phyloP scores from a whole-genome alignment of 2,797 vertebrate genomes.

The Staurois parvus region DNA sequence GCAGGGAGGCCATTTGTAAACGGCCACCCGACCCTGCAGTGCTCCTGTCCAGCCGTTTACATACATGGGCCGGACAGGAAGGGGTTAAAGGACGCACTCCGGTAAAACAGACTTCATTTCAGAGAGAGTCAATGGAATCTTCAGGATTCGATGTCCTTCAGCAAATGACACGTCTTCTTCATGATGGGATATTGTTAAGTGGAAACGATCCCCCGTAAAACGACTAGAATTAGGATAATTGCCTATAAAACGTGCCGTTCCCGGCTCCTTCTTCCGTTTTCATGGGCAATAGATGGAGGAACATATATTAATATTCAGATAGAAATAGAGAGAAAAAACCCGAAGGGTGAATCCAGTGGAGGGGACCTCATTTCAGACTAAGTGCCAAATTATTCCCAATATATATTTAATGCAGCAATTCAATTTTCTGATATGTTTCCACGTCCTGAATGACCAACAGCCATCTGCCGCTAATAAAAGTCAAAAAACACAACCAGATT shows the following conservation, averaged over 20 bases:
- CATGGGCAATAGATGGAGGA: neutral
- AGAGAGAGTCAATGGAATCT: neutral
- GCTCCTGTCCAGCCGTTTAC: too few species aligned
- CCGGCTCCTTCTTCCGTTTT: neutral
- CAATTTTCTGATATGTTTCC: neutral
- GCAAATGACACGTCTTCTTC: too few species aligned
- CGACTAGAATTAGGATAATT: neutral
- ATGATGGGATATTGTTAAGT: neutral
- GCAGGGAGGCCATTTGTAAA: too few species aligned
- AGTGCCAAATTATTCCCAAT: too few species aligned
- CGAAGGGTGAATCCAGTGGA: neutral
- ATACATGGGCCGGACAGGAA: too few species aligned
- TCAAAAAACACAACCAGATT: too few species aligned
- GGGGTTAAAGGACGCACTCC: too few species aligned
- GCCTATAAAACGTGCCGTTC: neutral
- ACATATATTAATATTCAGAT: constrained; percentile 7
- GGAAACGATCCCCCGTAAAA: neutral
- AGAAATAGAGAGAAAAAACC: neutral
- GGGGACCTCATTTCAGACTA: neutral
- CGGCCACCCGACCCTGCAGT: too few species aligned
- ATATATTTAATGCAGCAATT: neutral
- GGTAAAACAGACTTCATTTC: too few species aligned
- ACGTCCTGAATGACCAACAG: neutral
- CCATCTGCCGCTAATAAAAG: too few species aligned
- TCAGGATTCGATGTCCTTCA: neutral